phyloP scores from a whole-genome alignment of 2,797 vertebrate genomes.

The Kryptopterus vitreolus region DNA sequence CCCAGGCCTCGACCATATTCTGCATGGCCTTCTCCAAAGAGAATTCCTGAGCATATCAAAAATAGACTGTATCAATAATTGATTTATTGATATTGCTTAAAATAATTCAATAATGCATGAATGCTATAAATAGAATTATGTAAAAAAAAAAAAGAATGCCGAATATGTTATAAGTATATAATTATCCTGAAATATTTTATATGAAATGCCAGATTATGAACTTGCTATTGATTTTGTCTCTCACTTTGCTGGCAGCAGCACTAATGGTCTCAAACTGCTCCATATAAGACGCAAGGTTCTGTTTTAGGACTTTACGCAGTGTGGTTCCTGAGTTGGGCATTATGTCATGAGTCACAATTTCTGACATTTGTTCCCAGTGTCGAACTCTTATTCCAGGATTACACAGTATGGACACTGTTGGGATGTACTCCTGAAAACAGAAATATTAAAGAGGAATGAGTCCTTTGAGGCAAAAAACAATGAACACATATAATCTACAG shows the following conservation, averaged over 20 bases:
- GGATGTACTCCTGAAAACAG: conserved; percentile 82
- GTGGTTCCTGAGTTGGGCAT: conserved; percentile 88
- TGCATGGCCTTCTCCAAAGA: conserved; percentile 91
- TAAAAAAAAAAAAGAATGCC: neutral
- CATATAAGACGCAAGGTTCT: conserved; percentile 80
- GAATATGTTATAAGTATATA: too few relatives aligned
- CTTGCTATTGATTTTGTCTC: conserved; percentile 6
- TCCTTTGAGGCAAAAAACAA: neutral
- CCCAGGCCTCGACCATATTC: conserved; percentile 84
- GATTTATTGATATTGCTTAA: conserved; percentile 1
- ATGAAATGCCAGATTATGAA: neutral
- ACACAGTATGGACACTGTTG: conserved; percentile 86
- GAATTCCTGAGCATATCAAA: conserved; percentile 79
- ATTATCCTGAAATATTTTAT: neutral
- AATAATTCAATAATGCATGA: conserved; percentile 3
- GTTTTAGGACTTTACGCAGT: conserved; percentile 87
- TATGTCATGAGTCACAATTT: conserved; percentile 82
- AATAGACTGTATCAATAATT: neutral
- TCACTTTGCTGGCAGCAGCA: conserved; percentile 89
- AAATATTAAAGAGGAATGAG: neutral
- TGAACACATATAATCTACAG: too few relatives aligned
- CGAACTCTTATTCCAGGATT: conserved; percentile 86
- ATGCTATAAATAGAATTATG: neutral
- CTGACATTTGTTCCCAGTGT: conserved; percentile 92
- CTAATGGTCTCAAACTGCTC: conserved; percentile 86